These are phyloP conservation scores for Cataglyphis albicans DNA, from an alignment of 2,888 invertebrate species.

Conservation along the genomic window DNA sequence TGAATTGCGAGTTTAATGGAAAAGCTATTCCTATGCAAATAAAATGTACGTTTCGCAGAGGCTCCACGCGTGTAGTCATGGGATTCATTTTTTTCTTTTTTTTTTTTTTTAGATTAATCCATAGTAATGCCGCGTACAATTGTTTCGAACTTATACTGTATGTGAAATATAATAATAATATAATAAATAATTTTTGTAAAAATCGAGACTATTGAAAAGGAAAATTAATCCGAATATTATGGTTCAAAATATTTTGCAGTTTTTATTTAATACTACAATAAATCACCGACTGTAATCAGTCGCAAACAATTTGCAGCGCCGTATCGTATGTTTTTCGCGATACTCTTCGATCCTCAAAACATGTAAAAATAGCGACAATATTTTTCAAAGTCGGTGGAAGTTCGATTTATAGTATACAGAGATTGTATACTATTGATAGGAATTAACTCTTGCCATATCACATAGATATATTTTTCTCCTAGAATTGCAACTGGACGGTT, in stretches of 20 bases:
- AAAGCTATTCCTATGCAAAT: slow-evolving; percentile 1
- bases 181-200: neutral
- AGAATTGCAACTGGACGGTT: neutral
- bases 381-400: neutral
- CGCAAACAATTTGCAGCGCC: neutral
- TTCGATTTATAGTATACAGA: neutral
- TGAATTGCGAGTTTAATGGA: slow-evolving; percentile 5
- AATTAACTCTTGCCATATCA: neutral
- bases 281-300: neutral
- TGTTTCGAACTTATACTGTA: neutral
- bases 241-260: too few species aligned
- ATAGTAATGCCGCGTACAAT: neutral
- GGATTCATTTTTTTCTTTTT: neutral
- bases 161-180: neutral
- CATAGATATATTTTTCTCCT: neutral
- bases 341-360: neutral
- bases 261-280: neutral
- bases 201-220: too few species aligned
- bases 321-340: neutral
- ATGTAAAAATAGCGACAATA: slow-evolving; percentile 1
- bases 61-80: neutral
- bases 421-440: neutral
- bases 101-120: neutral
- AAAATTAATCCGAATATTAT: too few species aligned
- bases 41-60: neutral